Evolutionary conservation across 2,888 invertebrate species (phyloP).

Genomic region (Eucera pruinosa): DNA sequence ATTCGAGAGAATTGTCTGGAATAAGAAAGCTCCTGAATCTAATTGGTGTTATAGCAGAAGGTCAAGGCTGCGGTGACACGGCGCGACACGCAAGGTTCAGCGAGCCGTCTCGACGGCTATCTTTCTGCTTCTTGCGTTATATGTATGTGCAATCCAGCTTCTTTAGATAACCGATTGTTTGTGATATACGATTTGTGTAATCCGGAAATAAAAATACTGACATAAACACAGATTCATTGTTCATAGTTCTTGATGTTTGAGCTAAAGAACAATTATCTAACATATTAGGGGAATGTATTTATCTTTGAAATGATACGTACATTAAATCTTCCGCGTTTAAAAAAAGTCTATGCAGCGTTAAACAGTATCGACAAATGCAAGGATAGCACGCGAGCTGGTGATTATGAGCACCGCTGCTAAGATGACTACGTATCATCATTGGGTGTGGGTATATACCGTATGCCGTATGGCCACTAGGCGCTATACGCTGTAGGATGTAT

Average conservation of each 20-base stretch:
- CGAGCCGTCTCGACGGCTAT: conserved; percentile 22
- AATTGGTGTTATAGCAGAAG: conserved; percentile 49
- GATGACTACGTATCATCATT: conserved; percentile 52
- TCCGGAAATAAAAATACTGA: conserved; percentile 4
- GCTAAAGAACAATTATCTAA: not conserved
- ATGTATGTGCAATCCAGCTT: conserved; percentile 1
- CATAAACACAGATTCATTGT: not conserved
- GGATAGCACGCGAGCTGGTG: conserved; percentile 27
- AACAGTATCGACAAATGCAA: conserved; percentile 35
- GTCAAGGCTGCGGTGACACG: conserved; percentile 53
- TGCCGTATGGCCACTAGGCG: conserved; percentile 50
- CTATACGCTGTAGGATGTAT: conserved; percentile 12
- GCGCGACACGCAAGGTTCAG: conserved; percentile 49
- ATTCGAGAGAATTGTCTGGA: conserved; percentile 14
- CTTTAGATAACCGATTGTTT: conserved; percentile 11
- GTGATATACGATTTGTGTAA: not conserved
- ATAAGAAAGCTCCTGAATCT: conserved; percentile 38
- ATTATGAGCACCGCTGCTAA: conserved; percentile 56
- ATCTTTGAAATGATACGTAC: not conserved
- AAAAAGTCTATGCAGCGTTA: conserved; percentile 26
- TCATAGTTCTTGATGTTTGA: too few relatives aligned
- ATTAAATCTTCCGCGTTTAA: conserved; percentile 35
- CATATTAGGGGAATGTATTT: not conserved
- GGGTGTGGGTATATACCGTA: conserved; percentile 50
- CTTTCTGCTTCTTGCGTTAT: conserved; percentile 1